Evolutionary conservation across 2,888 invertebrate species (phyloP), one percentile per base, ranked within the genome.

Genomic region (Drosophila vallismaia): DNA sequence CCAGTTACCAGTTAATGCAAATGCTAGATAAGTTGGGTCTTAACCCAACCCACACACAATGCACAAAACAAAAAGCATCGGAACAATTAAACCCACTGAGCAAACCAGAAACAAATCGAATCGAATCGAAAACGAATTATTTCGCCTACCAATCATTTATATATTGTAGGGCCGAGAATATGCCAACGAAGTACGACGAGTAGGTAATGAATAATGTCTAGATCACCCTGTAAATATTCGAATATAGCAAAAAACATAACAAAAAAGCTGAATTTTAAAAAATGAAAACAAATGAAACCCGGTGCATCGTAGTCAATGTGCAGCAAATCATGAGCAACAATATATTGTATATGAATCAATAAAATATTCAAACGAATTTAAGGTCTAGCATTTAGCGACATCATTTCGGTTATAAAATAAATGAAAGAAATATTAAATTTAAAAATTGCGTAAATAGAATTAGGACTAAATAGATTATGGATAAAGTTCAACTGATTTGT

Each of bases 1-100:
- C 52, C 55, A 45, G 45, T 28, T 55, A 55, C 52, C 55, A 45
- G 45, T 28, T 55, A 29, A 36, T 31, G 45, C 57, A 51, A 42
- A 67, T 31, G 29, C 63, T 72, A 72, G 55, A 66, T 71, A 60
- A 68, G 53, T 59, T 57, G 44, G 40, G 45, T 62, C 64, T 44
- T 53, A 36, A 6, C 36, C 48, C 8, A 28, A 4, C 19, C 8
- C 33, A 4, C 19, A 33, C 42, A 42, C 29, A 19, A 8, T 9
- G 28, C 14, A 50, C 14, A 51, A 29, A 55, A 66, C 58, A 26
- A 31, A 66, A 82, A 59, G 83, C 77, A 83, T 82, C 77, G 63
- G 72, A 87, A 42, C 78, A 83, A 76, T 83, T 82, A 74, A 89
- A 79, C 88, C 87, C 88, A 88, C 88, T 88, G 89, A 89, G 77